Evolutionary conservation across 1,140 invertebrate genomes (phyloP).

Genomic region (Wiebesia pumilae): DNA sequence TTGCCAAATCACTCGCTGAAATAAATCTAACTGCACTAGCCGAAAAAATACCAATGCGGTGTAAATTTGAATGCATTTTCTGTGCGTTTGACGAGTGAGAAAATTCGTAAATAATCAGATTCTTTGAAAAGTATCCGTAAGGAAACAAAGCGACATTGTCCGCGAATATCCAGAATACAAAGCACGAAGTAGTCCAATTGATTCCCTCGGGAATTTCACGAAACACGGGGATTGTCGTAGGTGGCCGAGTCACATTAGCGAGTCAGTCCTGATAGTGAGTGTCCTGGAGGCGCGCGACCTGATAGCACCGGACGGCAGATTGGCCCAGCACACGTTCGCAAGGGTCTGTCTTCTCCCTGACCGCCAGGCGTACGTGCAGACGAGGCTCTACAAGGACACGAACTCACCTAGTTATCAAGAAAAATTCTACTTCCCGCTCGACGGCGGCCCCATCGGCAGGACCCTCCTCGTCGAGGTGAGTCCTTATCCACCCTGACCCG

Average conservation of each 20-base stretch:
- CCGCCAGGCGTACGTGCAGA: slow-evolving; percentile 83
- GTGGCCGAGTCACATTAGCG: slow-evolving; percentile 68
- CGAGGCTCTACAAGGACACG: slow-evolving; percentile 81
- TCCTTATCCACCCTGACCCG: neutral
- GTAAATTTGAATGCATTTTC: no score
- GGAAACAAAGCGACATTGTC: no score
- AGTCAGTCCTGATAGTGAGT: slow-evolving; percentile 83
- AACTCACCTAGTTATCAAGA: slow-evolving; percentile 84
- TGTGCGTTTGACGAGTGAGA: no score
- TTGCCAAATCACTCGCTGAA: no score
- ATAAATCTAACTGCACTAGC: no score
- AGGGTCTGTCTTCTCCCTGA: slow-evolving; percentile 84
- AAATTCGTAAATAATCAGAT: no score
- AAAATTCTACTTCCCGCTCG: slow-evolving; percentile 83
- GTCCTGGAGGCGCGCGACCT: slow-evolving; percentile 86
- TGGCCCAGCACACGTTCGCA: slow-evolving; percentile 84
- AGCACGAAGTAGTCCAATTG: no score
- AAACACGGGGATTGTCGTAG: neutral
- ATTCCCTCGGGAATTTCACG: no score
- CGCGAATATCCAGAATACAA: no score
- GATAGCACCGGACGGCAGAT: slow-evolving; percentile 77
- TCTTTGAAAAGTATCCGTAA: no score
- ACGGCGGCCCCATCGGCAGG: slow-evolving; percentile 68
- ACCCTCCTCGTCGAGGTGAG: slow-evolving; percentile 68
- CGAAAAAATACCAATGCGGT: no score